Conservation (phyloP, 1,140 invertebrate species). For the Scaptomyza hsui region DNA sequence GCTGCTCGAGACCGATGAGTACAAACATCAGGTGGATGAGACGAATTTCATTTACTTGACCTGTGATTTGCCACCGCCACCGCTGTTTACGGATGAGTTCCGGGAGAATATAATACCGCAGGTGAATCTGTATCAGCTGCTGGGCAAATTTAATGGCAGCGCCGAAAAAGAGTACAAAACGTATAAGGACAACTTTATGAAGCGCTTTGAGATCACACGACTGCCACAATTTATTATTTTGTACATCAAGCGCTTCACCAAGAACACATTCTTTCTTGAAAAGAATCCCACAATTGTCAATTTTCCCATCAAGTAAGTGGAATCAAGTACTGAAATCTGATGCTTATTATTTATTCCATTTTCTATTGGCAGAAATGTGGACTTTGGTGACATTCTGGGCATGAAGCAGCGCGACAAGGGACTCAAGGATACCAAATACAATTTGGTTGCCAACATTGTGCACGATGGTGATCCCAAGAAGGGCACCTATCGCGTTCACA, state of each 20-base stretch:
- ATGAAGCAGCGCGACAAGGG: constrained; percentile 92
- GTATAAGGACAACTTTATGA: constrained; percentile 99
- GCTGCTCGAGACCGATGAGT: constrained; percentile 92
- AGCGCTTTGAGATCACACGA: constrained; percentile 97
- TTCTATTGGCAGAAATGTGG: constrained; percentile 92
- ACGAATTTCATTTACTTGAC: constrained; percentile 98
- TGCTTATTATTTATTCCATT: not conserved
- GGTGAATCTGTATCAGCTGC: constrained; percentile 96
- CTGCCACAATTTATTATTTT: constrained; percentile 98
- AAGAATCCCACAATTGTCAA: constrained; percentile 99
- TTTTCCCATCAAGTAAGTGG: constrained; percentile 97
- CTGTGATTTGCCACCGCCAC: constrained; percentile 97
- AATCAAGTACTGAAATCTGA: not conserved
- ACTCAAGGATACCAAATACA: constrained; percentile 92
- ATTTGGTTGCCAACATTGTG: constrained; percentile 98
- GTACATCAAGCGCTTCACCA: constrained; percentile 99
- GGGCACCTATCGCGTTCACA: constrained; percentile 97
- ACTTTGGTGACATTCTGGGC: constrained; percentile 97
- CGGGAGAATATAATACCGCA: constrained; percentile 99
- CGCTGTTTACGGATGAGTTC: constrained; percentile 98
- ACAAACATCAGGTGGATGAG: constrained; percentile 93
- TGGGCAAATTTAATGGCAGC: constrained; percentile 98
- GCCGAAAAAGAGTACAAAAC: constrained; percentile 99
- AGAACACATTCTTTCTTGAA: constrained; percentile 99
- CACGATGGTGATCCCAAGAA: constrained; percentile 98